A percentile compares a stretch with the other conserved stretches of the same genome.
phyloP scores from a whole-genome alignment of 2,888 invertebrate genomes.

The Fragum sueziense region DNA sequence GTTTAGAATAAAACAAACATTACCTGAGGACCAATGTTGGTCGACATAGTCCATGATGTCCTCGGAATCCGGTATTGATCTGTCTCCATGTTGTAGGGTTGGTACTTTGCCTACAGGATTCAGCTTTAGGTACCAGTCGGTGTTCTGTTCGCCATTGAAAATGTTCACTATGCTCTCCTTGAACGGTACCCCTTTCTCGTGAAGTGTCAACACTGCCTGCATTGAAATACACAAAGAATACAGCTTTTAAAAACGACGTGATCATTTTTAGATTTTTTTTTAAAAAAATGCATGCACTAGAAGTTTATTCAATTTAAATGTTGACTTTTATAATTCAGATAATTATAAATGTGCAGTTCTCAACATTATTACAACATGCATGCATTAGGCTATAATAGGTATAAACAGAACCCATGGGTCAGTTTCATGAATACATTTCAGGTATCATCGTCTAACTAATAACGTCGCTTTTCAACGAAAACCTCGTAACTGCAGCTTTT shows the following conservation, averaged over 20 bases:
- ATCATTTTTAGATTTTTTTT: too few relatives aligned
- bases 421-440: background rate
- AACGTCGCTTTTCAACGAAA: too few relatives aligned
- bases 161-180: slow-evolving; percentile 57
- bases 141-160: slow-evolving; percentile 59
- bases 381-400: background rate
- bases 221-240: too few relatives aligned
- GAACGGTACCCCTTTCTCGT: slow-evolving; percentile 68
- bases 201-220: slow-evolving; percentile 51
- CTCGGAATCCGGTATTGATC: slow-evolving; percentile 66
- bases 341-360: too few relatives aligned
- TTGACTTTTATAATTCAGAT: background rate
- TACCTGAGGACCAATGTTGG: slow-evolving; percentile 17
- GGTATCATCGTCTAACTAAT: background rate
- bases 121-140: slow-evolving; percentile 66
- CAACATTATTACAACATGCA: too few relatives aligned
- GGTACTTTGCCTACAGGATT: slow-evolving; percentile 70
- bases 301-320: background rate
- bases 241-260: too few relatives aligned
- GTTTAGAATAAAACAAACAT: too few relatives aligned
- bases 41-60: slow-evolving; percentile 71
- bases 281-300: background rate
- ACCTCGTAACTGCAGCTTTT: too few relatives aligned
- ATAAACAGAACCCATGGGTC: background rate
- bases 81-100: slow-evolving; percentile 65